phyloP scores from a whole-genome alignment of 2,797 vertebrate species.

The Anas capensis region DNA sequence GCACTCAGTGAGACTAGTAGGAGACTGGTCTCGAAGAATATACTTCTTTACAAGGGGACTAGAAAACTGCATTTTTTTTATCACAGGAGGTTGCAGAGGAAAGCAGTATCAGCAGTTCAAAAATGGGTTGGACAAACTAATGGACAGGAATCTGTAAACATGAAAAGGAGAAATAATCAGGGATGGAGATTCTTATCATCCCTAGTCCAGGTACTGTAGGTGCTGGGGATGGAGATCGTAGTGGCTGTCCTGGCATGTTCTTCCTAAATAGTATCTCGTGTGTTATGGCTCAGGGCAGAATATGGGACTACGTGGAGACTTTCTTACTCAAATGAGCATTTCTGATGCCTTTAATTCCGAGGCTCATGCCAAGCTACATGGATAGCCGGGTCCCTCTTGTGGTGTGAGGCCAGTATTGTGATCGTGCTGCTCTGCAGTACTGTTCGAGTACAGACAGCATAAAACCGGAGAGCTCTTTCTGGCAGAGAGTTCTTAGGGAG shows the following conservation, averaged over 20 bases:
- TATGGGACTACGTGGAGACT: background rate
- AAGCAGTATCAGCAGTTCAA: background rate
- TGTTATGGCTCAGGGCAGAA: background rate
- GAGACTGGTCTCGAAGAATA: background rate
- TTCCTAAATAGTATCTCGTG: background rate
- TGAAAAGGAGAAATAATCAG: background rate
- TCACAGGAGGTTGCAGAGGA: background rate
- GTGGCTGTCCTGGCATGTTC: background rate
- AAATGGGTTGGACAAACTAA: background rate
- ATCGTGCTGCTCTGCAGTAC: accelerated
- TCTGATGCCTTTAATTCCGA: background rate
- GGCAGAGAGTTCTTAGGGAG: background rate
- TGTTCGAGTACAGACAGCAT: accelerated
- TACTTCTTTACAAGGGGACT: background rate
- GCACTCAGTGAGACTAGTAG: background rate
- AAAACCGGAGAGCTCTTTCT: accelerated
- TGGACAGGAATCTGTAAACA: background rate
- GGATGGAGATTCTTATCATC: background rate
- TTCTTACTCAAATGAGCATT: background rate
- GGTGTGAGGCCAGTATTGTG: background rate
- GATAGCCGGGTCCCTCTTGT: slow-evolving; percentile 46
- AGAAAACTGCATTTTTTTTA: background rate
- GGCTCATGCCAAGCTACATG: background rate
- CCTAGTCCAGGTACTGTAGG: background rate
- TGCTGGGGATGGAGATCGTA: background rate